Evolutionary conservation across 1,140 invertebrate species (phyloP), one percentile per base, ranked within the genome.

Genomic region (Copidosoma floridanum): DNA sequence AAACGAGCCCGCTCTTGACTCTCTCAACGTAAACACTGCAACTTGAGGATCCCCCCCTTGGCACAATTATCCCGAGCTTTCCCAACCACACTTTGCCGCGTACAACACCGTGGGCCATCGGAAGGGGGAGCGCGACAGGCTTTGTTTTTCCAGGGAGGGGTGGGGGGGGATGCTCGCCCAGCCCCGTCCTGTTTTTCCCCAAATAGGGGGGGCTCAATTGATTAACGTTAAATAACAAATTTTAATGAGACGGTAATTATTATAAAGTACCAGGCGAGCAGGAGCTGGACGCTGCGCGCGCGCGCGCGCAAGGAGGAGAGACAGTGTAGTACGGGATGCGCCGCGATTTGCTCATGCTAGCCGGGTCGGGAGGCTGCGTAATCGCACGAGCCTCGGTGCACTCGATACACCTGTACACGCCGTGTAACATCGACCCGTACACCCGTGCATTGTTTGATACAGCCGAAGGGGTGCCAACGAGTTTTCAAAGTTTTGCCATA

Each of bases 181-280:
- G n/a, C n/a, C n/a, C n/a, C n/a, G n/a, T n/a, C n/a, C n/a, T n/a
- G n/a, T n/a, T n/a, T n/a, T n/a, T n/a, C n/a, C n/a, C n/a, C n/a
- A n/a, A n/a, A n/a, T n/a, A n/a, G n/a, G n/a, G n/a, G n/a, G n/a
- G n/a, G n/a, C n/a, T 66, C 70, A 72, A 74, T 77, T 75, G 75
- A 77, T 78, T 77, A 76, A 75, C 72, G 68, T 76, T 77, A 76
- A 78, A 78, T 76, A 76, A 78, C 75, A 78, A 78, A 76, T 76
- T 75, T 77, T 77, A 78, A 78, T 77, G 75, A 78, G 75, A 70
- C 72, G 68, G 74, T 78, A 78, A 78, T 78, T 78, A 78, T 78
- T 78, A 77, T 78, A 77, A 78, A 75, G 76, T 78, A 78, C 67
- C 73, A 76, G 76, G 76, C 50, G 48, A 78, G 61, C 70, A 78